Conservation (phyloP, 2,888 invertebrate genomes). For the Caradrina kadenii region DNA sequence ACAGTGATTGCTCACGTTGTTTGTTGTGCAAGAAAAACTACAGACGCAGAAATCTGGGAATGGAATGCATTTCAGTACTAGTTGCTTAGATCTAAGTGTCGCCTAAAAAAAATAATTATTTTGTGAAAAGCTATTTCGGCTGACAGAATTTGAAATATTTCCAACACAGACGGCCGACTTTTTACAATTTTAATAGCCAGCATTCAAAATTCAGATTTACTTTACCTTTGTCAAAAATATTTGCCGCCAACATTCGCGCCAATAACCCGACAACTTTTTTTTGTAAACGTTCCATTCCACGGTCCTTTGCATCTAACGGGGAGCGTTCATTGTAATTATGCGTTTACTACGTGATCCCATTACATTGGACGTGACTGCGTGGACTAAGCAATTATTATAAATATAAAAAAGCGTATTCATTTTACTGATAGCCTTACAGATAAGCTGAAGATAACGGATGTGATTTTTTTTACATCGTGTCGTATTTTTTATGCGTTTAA, state of each 20-base stretch:
- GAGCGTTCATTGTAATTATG: constrained; percentile 83
- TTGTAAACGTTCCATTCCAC: constrained; percentile 61
- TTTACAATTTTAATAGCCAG: background rate
- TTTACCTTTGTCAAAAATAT: constrained; percentile 19
- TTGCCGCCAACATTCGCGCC: constrained; percentile 56
- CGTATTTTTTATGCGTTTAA: background rate
- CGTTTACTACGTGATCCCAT: constrained; percentile 87
- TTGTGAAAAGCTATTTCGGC: too few relatives aligned
- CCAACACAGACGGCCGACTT: background rate
- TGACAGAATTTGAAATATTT: too few relatives aligned
- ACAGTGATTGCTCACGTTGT: too few relatives aligned
- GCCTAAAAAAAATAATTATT: too few relatives aligned
- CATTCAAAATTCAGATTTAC: constrained; percentile 6
- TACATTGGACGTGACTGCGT: constrained; percentile 81
- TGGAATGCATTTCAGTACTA: too few relatives aligned
- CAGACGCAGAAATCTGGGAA: too few relatives aligned
- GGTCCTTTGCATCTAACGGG: constrained; percentile 74
- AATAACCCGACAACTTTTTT: constrained; percentile 50
- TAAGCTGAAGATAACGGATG: constrained; percentile 59
- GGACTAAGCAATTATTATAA: constrained; percentile 72
- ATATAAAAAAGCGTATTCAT: constrained; percentile 68
- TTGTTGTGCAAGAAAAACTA: too few relatives aligned
- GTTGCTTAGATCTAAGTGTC: too few relatives aligned
- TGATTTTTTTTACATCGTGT: constrained; percentile 26
- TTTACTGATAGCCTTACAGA: constrained; percentile 62